A percentile compares a stretch with the other conserved stretches of the same genome.
Conservation (phyloP, 2,797 vertebrate species). For the Xenopus petersii region DNA sequence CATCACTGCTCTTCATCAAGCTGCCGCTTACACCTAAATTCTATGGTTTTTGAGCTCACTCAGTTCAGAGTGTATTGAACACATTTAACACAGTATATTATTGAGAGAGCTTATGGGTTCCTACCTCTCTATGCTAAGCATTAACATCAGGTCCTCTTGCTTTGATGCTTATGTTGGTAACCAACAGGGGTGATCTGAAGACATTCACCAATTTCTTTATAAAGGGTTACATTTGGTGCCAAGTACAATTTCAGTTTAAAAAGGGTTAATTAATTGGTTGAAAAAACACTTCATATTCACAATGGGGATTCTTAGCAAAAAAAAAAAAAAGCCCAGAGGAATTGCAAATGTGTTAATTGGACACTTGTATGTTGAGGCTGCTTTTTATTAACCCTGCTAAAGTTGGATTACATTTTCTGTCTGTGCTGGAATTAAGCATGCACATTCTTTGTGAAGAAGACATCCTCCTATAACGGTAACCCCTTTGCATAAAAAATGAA, state of each 20-base stretch:
- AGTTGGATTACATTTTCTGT: background rate
- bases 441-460: background rate
- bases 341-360: slow-evolving; percentile 14
- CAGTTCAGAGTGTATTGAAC: no score
- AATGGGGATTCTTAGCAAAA: background rate
- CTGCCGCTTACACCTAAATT: slow-evolving; percentile 5
- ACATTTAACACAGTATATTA: no score
- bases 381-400: slow-evolving; percentile 3
- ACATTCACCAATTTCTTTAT: no score
- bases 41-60: background rate
- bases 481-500: background rate
- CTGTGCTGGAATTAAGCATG: background rate
- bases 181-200: no score
- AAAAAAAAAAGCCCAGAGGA: background rate
- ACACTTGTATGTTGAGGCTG: background rate
- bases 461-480: background rate
- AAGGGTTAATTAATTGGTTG: slow-evolving; percentile 13
- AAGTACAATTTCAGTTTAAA: no score
- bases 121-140: no score
- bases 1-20: background rate
- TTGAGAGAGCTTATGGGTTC: no score
- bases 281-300: slow-evolving; percentile 21
- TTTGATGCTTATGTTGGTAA: no score
- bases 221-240: no score
- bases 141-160: no score